Conservation (phyloP, 1,140 invertebrate genomes). For the Vollenhovia emeryi region DNA sequence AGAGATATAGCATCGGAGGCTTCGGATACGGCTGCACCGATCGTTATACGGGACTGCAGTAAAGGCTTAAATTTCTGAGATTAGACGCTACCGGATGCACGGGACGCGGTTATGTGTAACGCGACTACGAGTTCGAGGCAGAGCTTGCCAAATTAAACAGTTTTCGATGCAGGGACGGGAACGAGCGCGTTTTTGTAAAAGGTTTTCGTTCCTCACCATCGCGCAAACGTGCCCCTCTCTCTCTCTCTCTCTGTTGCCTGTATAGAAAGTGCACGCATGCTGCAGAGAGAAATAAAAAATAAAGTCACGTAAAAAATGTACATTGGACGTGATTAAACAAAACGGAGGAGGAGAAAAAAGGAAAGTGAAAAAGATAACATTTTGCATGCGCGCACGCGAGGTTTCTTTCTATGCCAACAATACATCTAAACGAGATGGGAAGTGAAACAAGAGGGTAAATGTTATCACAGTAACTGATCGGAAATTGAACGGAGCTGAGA, state of each 20-base stretch:
- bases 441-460: conserved; percentile 14
- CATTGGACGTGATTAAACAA: conserved; percentile 35
- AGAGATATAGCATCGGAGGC: not conserved
- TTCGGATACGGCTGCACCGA: conserved; percentile 22
- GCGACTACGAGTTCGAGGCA: conserved; percentile 2
- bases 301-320: conserved; percentile 8
- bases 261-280: not conserved
- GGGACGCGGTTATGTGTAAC: conserved; percentile 23
- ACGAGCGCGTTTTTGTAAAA: not conserved
- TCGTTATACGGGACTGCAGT: conserved; percentile 24
- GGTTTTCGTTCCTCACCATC: not conserved
- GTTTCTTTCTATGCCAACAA: not conserved
- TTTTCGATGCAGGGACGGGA: not conserved
- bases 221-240: not conserved
- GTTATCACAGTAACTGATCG: conserved; percentile 50
- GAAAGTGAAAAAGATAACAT: conserved; percentile 21
- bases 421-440: conserved; percentile 37
- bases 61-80: conserved; percentile 57
- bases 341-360: not conserved
- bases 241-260: too few species aligned
- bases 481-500: conserved; percentile 33
- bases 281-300: not conserved
- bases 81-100: conserved; percentile 36
- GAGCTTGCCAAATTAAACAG: conserved; percentile 40
- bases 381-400: conserved; percentile 1